Evolutionary conservation across 2,888 invertebrate genomes (phyloP).

Genomic region (Polyommatus icarus): DNA sequence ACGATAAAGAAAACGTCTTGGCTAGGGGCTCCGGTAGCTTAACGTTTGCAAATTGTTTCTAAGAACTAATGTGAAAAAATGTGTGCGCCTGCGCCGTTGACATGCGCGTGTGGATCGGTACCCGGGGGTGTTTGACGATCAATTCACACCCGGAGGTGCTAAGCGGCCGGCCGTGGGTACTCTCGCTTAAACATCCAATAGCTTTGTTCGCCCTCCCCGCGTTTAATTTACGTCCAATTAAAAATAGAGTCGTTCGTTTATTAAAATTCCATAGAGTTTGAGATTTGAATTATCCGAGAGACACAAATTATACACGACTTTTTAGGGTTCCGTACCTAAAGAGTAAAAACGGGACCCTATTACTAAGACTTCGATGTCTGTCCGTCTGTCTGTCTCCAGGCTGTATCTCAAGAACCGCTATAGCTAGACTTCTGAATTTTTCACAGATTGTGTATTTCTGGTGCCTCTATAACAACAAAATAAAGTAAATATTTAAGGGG

Average conservation of each 20-base stretch:
- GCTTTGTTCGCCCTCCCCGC: conserved; percentile 16
- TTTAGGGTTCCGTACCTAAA: no score
- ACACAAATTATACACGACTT: neutral
- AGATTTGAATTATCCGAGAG: conserved; percentile 13
- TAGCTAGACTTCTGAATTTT: no score
- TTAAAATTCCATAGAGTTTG: conserved; percentile 2
- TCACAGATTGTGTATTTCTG: no score
- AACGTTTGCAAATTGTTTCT: conserved; percentile 17
- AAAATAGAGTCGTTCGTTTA: conserved; percentile 20
- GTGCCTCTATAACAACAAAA: no score
- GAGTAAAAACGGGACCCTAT: no score
- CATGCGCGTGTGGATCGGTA: conserved; percentile 48
- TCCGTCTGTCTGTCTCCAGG: no score
- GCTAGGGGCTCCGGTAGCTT: neutral
- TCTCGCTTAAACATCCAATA: conserved; percentile 32
- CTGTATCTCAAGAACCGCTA: no score
- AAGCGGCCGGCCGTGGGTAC: conserved; percentile 44
- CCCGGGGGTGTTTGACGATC: conserved; percentile 55
- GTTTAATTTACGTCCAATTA: conserved; percentile 27
- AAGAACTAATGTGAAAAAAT: conserved; percentile 5
- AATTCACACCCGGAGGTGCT: conserved; percentile 60
- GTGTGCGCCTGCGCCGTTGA: conserved; percentile 31
- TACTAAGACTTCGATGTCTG: no score
- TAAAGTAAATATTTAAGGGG: no score
- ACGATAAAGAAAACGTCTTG: no score